These are phyloP conservation scores for Cebidichthys violaceus DNA, from an alignment of 2,113 vertebrate genomes.

Conservation along the genomic window DNA sequence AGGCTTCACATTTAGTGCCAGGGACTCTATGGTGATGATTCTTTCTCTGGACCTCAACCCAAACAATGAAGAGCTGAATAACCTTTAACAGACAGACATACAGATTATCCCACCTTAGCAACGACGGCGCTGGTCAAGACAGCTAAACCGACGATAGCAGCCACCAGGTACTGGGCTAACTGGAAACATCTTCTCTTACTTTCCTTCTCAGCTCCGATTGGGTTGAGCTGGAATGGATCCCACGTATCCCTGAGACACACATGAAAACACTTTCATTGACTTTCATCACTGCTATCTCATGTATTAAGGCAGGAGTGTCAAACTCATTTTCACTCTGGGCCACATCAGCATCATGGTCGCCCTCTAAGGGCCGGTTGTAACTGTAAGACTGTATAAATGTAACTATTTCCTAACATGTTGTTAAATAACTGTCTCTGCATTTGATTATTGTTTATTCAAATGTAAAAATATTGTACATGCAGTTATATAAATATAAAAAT, in stretches of 20 bases:
- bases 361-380: too few relatives aligned
- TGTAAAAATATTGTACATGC: too few relatives aligned
- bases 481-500: too few relatives aligned
- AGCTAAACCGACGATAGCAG: slow-evolving; percentile 78
- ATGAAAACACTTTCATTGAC: not conserved
- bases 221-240: slow-evolving; percentile 86
- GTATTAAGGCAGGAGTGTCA: too few relatives aligned
- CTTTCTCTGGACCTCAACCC: not conserved
- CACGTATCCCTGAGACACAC: slow-evolving; percentile 80
- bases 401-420: too few relatives aligned
- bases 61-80: not conserved
- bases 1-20: not conserved
- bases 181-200: slow-evolving; percentile 75
- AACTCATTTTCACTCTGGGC: too few relatives aligned
- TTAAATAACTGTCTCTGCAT: too few relatives aligned
- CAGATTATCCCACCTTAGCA: slow-evolving; percentile 75
- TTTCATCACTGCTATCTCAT: not conserved
- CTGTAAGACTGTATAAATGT: too few relatives aligned
- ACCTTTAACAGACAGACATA: not conserved
- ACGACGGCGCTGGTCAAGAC: slow-evolving; percentile 78
- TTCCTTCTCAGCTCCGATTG: slow-evolving; percentile 83
- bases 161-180: slow-evolving; percentile 78
- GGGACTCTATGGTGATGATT: not conserved
- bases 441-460: too few relatives aligned
- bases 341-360: too few relatives aligned